Conservation (phyloP, 2,113 vertebrate species). For the Neotoma lepida region DNA sequence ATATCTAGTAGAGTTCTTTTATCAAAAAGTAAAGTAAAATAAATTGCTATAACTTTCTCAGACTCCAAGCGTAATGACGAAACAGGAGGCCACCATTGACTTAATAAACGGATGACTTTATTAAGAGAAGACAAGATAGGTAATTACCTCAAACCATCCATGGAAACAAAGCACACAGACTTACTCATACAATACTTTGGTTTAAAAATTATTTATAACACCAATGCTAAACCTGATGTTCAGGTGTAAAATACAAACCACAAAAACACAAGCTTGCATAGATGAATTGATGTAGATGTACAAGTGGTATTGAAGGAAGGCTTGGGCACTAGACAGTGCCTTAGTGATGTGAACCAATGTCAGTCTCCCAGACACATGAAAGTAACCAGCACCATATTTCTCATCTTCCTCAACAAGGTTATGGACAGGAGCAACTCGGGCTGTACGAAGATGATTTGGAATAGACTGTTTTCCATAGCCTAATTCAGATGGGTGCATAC, state of each 20-base stretch:
- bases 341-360: background rate
- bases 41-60: background rate
- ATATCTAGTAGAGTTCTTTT: background rate
- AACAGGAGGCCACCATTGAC: background rate
- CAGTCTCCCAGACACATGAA: background rate
- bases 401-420: background rate
- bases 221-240: conserved; percentile 81
- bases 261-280: conserved; percentile 85
- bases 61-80: conserved; percentile 56
- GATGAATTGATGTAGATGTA: conserved; percentile 79
- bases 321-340: background rate
- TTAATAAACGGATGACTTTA: conserved; percentile 85
- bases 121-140: conserved; percentile 82
- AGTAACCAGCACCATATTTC: conserved; percentile 56
- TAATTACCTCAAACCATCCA: conserved; percentile 80
- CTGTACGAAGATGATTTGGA: background rate
- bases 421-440: conserved; percentile 17
- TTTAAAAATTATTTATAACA: conserved; percentile 84
- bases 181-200: conserved; percentile 83
- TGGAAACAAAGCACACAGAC: conserved; percentile 80
- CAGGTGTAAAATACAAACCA: conserved; percentile 51
- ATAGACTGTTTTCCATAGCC: background rate
- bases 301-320: conserved; percentile 69
- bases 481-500: background rate
- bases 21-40: background rate